phyloP scores from a whole-genome alignment of 2,113 vertebrate genomes.

The Proteles cristata region DNA sequence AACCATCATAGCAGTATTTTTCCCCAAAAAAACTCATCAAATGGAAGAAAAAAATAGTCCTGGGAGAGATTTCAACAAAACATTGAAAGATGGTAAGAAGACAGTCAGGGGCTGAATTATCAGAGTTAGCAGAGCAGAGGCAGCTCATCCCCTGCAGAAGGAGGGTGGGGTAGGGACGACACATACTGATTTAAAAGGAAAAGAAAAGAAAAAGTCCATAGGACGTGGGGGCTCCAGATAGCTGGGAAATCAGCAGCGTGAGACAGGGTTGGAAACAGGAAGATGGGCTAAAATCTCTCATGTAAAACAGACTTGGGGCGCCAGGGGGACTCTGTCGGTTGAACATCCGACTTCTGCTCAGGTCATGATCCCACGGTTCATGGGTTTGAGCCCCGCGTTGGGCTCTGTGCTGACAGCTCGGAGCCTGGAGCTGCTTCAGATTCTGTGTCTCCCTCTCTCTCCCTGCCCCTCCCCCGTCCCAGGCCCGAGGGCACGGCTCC shows the following conservation, averaged over 20 bases:
- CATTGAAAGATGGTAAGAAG: no score
- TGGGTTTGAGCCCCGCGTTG: no score
- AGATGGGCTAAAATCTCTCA: neutral
- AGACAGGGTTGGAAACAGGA: neutral
- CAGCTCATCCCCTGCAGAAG: neutral
- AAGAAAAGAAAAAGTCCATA: neutral
- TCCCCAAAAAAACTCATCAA: neutral
- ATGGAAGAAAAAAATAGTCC: neutral
- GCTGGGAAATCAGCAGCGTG: neutral
- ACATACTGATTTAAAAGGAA: neutral
- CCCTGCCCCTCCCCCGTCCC: no score
- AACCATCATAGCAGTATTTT: neutral
- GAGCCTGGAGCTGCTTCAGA: no score
- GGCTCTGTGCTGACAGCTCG: no score
- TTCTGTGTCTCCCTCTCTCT: no score
- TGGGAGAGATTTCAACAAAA: neutral
- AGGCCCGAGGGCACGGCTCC: no score
- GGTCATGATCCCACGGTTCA: no score
- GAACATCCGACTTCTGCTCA: no score
- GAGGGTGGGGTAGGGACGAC: neutral
- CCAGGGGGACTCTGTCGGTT: no score
- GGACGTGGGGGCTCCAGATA: neutral
- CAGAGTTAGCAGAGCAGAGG: neutral
- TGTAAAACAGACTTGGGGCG: no score
- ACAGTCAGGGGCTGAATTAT: accelerated